Evolutionary conservation across 2,888 invertebrate species (phyloP), one percentile per base, ranked within the genome.

Genomic region (Luperina testacea): DNA sequence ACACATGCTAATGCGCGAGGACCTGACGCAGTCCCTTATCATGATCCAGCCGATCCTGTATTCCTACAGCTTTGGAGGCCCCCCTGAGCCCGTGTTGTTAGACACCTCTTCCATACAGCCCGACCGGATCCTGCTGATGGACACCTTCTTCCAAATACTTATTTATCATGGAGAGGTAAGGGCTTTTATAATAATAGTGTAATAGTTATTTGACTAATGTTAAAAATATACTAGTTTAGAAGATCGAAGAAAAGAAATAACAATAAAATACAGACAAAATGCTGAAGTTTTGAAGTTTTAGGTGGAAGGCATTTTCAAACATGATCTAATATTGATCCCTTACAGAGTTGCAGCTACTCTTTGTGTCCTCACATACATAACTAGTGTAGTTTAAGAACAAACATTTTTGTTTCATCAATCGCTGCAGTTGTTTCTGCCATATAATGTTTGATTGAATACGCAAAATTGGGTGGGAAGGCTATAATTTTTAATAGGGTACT

Each of bases 1-100:
- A 90, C 99, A 99, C 95, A 99, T 99, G 98, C 96, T 99, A 91
- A 99, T 99, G 98, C 98, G 99, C 75, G 99, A 99, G 96, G 99
- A 99, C 95, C 97, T 99, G 88, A 99, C 99, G 0, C 99, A 99
- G 96, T 99, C 99, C 24, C 97, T 99, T 89, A 99, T 99, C 92
- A 99, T 99, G 99, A 99, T 99, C 91, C 99, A 99, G 96, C 99
- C 99, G 75, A 99, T 99, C 93, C 97, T 99, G 91, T 99, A 99
- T 95, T 99, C 99, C 91, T 99, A 99, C 96, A 99, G 99, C 88
- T 99, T 99, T 96, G 99, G 98, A 91, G 99, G 99, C 0, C 99
- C 99, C 0, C 99, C 99, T 0, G 99, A 99, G 97, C 99, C 99
- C 0, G 99, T 99, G 9, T 97, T 99, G 42, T 97, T 99, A 61